These are phyloP conservation scores for Lerema accius DNA, from an alignment of 1,140 invertebrate species.

Conservation along the genomic window DNA sequence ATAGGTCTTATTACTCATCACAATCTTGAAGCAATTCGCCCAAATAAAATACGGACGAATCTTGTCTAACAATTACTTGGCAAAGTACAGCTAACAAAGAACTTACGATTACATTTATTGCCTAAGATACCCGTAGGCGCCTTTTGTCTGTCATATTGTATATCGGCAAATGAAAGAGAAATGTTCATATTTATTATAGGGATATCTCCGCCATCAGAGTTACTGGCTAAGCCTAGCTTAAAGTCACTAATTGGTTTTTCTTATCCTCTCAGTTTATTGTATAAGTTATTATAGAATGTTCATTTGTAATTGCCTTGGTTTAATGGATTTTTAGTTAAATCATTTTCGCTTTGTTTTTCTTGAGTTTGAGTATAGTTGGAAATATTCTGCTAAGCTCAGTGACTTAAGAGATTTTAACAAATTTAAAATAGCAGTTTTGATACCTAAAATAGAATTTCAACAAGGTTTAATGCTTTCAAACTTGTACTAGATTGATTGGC, in stretches of 20 bases:
- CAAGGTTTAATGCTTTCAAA: no score
- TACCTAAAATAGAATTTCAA: no score
- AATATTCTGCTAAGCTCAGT: no score
- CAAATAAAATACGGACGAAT: background rate
- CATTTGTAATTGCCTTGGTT: slow-evolving; percentile 23
- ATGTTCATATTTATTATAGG: background rate
- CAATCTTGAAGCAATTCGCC: background rate
- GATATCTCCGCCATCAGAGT: background rate
- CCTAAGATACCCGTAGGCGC: background rate
- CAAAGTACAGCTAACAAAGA: background rate
- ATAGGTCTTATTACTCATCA: background rate
- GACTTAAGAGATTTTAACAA: no score
- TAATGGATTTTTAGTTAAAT: slow-evolving; percentile 11
- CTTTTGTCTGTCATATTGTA: background rate
- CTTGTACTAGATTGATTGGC: no score
- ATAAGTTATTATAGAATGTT: slow-evolving; percentile 31
- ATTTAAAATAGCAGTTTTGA: no score
- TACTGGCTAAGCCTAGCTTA: slow-evolving; percentile 11
- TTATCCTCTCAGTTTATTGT: slow-evolving; percentile 26
- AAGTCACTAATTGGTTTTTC: slow-evolving; percentile 24
- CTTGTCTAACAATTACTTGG: background rate
- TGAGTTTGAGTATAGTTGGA: no score
- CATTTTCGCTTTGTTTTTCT: no score
- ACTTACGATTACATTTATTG: background rate
- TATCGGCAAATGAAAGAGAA: background rate